phyloP scores from a whole-genome alignment of 2,888 invertebrate species.

The Eupithecia inturbata region DNA sequence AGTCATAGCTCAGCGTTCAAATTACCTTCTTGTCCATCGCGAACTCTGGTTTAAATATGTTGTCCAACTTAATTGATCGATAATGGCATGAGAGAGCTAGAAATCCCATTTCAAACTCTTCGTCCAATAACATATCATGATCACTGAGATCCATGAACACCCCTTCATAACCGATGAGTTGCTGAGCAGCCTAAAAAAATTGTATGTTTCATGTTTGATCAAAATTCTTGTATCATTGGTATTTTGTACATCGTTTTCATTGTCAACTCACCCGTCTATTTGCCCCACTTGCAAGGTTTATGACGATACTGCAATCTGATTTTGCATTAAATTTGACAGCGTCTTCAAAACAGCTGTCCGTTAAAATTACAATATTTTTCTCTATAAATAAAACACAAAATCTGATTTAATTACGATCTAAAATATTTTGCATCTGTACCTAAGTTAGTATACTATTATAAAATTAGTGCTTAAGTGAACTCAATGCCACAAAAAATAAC shows the following conservation, averaged over 20 bases:
- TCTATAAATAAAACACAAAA: conserved; percentile 14
- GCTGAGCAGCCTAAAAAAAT: conserved; percentile 52
- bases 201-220: neutral
- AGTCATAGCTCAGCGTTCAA: neutral
- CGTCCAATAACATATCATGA: conserved; percentile 51
- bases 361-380: conserved; percentile 2
- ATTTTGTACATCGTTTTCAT: too few species aligned
- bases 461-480: too few species aligned
- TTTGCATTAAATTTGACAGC: conserved; percentile 8
- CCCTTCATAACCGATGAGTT: conserved; percentile 38
- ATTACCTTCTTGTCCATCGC: conserved; percentile 52
- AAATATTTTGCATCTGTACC: too few species aligned
- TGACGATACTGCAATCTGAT: conserved; percentile 48
- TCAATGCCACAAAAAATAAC: too few species aligned
- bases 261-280: conserved; percentile 53
- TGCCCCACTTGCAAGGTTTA: conserved; percentile 52
- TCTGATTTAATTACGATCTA: neutral
- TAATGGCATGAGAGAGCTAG: conserved; percentile 46
- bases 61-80: conserved; percentile 44
- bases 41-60: conserved; percentile 53
- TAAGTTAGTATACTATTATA: too few species aligned
- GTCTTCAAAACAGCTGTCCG: conserved; percentile 6
- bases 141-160: conserved; percentile 52
- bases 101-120: conserved; percentile 51
- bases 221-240: neutral